These are phyloP conservation scores for Sebastes nivosus DNA, from an alignment of 2,797 vertebrate species.

Conservation along the genomic window DNA sequence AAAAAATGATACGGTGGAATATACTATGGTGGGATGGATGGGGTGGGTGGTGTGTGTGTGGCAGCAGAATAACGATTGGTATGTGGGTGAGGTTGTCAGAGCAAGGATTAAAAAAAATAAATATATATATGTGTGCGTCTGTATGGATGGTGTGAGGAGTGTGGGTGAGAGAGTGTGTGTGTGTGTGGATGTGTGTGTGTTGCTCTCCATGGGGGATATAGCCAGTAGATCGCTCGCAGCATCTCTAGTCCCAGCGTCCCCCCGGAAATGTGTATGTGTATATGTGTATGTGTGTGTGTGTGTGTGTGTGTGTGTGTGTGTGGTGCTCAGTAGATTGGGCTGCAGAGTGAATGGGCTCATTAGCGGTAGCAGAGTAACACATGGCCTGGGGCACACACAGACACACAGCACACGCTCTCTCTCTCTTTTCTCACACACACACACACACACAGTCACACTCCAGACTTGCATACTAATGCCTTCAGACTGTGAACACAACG, in stretches of 20 bases:
- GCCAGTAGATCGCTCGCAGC: constrained; percentile 78
- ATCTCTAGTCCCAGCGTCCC: constrained; percentile 73
- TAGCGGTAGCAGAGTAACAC: constrained; percentile 78
- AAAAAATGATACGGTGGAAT: constrained; percentile 33
- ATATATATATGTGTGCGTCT: not conserved
- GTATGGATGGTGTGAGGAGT: constrained; percentile 10
- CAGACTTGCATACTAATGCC: constrained; percentile 72
- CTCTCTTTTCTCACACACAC: not conserved
- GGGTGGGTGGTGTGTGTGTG: constrained; percentile 38
- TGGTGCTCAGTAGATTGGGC: constrained; percentile 62
- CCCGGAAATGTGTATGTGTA: constrained; percentile 41
- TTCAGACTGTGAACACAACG: constrained; percentile 65
- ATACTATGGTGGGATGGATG: constrained; percentile 11
- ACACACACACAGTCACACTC: constrained; percentile 39
- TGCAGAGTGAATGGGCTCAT: constrained; percentile 78
- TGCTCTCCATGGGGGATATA: constrained; percentile 66
- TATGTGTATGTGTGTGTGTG: constrained; percentile 56
- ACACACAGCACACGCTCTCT: constrained; percentile 36
- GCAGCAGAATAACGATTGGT: constrained; percentile 48
- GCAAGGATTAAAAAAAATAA: constrained; percentile 24
- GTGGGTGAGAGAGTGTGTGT: constrained; percentile 1
- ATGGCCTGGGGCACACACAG: constrained; percentile 74
- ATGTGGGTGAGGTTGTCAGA: constrained; percentile 59
- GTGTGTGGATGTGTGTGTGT: constrained; percentile 20
- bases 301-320: constrained; percentile 60